Conservation (phyloP, 2,888 invertebrate genomes). For the Pyrgus malvae region DNA sequence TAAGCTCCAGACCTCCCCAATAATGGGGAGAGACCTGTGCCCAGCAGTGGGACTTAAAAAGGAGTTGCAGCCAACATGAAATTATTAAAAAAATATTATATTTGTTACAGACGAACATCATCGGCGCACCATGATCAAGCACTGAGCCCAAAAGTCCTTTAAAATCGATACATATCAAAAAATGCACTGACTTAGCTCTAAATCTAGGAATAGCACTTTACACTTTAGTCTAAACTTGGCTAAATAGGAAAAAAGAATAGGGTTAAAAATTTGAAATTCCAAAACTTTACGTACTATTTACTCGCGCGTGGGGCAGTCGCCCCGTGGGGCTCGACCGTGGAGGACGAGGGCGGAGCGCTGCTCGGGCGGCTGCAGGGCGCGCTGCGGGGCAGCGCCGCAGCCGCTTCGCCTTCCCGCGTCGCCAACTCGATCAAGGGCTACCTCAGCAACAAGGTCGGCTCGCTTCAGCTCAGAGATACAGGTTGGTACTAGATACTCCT, state of each 20-base stretch:
- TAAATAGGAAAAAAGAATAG: conserved; percentile 21
- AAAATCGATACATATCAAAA: conserved; percentile 72
- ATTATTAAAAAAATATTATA: no score
- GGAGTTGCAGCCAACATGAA: no score
- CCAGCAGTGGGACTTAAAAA: no score
- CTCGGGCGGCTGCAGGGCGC: conserved; percentile 85
- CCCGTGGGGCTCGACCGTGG: conserved; percentile 67
- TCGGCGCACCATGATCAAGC: conserved; percentile 62
- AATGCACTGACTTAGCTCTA: conserved; percentile 62
- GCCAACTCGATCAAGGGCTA: conserved; percentile 88
- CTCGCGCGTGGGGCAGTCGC: conserved; percentile 49
- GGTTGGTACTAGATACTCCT: no score
- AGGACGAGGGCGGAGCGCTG: conserved; percentile 80
- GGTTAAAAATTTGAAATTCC: conserved; percentile 26
- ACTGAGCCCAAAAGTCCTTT: conserved; percentile 43
- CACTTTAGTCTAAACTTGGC: conserved; percentile 13
- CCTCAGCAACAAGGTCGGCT: conserved; percentile 85
- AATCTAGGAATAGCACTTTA: conserved; percentile 19
- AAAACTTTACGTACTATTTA: conserved; percentile 30
- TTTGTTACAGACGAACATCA: conserved; percentile 60
- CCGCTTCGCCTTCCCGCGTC: conserved; percentile 86
- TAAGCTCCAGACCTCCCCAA: no score
- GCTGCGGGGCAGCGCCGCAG: conserved; percentile 86
- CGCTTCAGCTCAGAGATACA: conserved; percentile 87
- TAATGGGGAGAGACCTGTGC: no score